Conservation (phyloP, 2,888 invertebrate genomes). For the Belgica antarctica region DNA sequence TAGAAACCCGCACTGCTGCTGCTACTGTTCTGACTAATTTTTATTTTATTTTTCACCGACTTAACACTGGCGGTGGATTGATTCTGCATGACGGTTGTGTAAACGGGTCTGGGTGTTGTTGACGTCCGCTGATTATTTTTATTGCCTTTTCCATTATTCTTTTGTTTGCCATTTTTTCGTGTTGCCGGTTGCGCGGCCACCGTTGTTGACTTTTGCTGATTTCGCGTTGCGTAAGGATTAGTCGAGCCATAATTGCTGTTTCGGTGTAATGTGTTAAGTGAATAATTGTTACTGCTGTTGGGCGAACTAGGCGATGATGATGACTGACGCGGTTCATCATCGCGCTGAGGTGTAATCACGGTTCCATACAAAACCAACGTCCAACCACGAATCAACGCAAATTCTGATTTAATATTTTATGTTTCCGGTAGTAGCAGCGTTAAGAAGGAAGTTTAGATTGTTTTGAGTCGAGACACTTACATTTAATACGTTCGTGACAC, state of each 20-base stretch:
- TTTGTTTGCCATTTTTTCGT: conserved; percentile 39
- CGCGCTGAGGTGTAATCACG: conserved; percentile 58
- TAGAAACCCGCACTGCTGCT: background rate
- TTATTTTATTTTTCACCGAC: conserved; percentile 8
- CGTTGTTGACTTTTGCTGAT: conserved; percentile 25
- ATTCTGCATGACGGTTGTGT: conserved; percentile 37
- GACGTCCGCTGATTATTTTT: conserved; percentile 35
- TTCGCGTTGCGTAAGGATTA: background rate
- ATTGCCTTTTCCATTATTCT: conserved; percentile 41
- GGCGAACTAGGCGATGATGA: conserved; percentile 43
- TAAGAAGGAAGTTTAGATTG: background rate
- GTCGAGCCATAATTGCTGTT: conserved; percentile 3
- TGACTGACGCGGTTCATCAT: conserved; percentile 59
- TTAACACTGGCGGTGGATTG: background rate
- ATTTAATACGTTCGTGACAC: no score
- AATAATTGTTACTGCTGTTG: conserved; percentile 20
- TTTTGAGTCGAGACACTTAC: no score
- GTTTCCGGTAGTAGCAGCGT: background rate
- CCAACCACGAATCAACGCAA: conserved; percentile 90
- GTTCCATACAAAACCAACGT: conserved; percentile 91
- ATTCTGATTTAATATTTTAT: conserved; percentile 61
- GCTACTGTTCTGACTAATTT: background rate
- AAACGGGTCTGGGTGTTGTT: conserved; percentile 19
- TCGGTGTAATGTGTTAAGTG: conserved; percentile 29
- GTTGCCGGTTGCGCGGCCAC: background rate